phyloP scores from a whole-genome alignment of 1,140 invertebrate species.

The Lepidurus apus region DNA sequence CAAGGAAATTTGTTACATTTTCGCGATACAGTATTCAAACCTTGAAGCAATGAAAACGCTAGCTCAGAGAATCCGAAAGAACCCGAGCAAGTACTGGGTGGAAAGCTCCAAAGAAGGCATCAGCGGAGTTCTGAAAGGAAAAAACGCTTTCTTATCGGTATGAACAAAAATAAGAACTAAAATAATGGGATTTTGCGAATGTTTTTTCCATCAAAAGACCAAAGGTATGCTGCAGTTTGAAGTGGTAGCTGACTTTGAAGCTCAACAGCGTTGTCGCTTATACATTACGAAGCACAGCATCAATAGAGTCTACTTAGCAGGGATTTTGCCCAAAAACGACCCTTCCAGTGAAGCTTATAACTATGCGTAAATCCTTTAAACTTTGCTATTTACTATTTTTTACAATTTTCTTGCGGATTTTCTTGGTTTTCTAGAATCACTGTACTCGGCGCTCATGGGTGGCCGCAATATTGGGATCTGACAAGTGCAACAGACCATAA shows the following conservation, averaged over 20 bases:
- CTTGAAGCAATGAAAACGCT: background rate
- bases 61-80: background rate
- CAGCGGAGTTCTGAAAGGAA: background rate
- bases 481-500: background rate
- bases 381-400: background rate
- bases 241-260: background rate
- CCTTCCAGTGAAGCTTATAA: background rate
- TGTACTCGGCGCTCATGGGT: background rate
- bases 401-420: background rate
- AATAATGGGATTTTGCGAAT: background rate
- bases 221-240: background rate
- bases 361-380: background rate
- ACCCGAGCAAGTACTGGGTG: background rate
- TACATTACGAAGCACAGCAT: background rate
- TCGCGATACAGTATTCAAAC: background rate
- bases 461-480: background rate
- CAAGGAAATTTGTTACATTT: background rate
- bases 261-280: background rate
- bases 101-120: background rate
- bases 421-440: background rate
- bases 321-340: background rate
- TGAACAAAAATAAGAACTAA: background rate
- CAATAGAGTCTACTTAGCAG: background rate
- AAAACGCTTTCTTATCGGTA: background rate
- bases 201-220: background rate